Evolutionary conservation across 2,113 vertebrate genomes (phyloP).

Genomic region (Macroglossus sobrinus): DNA sequence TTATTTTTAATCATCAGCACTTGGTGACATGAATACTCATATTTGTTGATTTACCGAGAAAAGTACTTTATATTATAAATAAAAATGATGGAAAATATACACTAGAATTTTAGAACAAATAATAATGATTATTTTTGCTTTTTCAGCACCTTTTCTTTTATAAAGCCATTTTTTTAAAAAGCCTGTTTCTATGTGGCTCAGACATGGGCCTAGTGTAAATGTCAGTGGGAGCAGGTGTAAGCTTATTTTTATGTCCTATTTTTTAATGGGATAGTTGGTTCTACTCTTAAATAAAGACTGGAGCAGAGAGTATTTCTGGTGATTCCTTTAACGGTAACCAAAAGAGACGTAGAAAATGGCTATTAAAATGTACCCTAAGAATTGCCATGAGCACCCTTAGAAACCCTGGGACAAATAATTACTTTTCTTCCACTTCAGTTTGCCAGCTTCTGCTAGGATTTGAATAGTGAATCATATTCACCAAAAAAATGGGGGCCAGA

Average conservation of each 20-base stretch:
- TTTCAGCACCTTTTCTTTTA: slow-evolving; percentile 67
- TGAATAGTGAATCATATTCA: background rate
- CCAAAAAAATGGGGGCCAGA: background rate
- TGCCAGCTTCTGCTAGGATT: background rate
- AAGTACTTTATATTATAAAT: slow-evolving; percentile 88
- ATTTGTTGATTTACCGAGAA: slow-evolving; percentile 89
- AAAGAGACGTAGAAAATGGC: background rate
- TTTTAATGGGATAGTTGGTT: slow-evolving; percentile 1
- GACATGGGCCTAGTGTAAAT: background rate
- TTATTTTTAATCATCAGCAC: slow-evolving; percentile 91
- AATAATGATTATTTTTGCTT: slow-evolving; percentile 79
- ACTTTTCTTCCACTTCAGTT: background rate
- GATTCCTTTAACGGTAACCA: slow-evolving; percentile 20
- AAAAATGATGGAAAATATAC: slow-evolving; percentile 84
- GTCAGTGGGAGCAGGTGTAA: background rate
- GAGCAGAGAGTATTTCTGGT: background rate
- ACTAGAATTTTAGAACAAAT: slow-evolving; percentile 80
- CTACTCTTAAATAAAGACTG: background rate
- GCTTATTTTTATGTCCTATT: background rate
- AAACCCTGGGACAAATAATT: background rate
- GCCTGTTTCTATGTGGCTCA: slow-evolving; percentile 10
- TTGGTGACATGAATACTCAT: slow-evolving; percentile 90
- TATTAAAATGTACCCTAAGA: slow-evolving; percentile 36
- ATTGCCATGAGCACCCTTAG: background rate
- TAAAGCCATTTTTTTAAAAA: slow-evolving; percentile 4